Percentiles rank a stretch among this genome's conserved stretches.
These are phyloP conservation scores for Apantesis nais DNA, from an alignment of 2,888 invertebrate species.

Conservation along the genomic window DNA sequence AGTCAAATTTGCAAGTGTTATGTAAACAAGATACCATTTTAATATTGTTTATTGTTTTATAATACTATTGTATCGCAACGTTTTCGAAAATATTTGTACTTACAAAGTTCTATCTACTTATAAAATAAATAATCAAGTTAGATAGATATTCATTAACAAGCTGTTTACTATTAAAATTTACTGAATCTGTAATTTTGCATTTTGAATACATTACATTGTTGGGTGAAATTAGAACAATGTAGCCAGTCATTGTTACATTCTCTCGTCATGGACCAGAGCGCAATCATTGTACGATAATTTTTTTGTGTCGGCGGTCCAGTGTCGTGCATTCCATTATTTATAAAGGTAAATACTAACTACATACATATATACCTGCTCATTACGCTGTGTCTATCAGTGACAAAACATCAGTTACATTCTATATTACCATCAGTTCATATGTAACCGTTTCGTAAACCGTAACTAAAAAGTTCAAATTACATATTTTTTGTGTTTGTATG, in stretches of 20 bases:
- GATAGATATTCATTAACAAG: neutral
- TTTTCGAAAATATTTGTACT: neutral
- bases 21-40: conserved; percentile 11
- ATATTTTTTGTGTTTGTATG: neutral
- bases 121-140: conserved; percentile 19
- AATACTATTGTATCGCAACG: neutral
- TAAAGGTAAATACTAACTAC: conserved; percentile 17
- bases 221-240: conserved; percentile 76
- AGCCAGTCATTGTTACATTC: conserved; percentile 64
- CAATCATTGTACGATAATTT: conserved; percentile 77
- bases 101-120: neutral
- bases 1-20: conserved; percentile 33
- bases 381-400: conserved; percentile 41
- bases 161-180: neutral
- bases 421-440: conserved; percentile 30
- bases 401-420: conserved; percentile 59
- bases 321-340: conserved; percentile 14
- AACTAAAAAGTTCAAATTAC: neutral
- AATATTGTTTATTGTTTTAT: conserved; percentile 15
- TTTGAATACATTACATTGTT: conserved; percentile 36
- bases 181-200: conserved; percentile 1
- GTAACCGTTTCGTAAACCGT: conserved; percentile 3
- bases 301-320: conserved; percentile 66
- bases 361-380: conserved; percentile 5
- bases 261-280: conserved; percentile 75